These are phyloP conservation scores for Deroptyus accipitrinus DNA, from an alignment of 2,113 vertebrate species.

Conservation along the genomic window DNA sequence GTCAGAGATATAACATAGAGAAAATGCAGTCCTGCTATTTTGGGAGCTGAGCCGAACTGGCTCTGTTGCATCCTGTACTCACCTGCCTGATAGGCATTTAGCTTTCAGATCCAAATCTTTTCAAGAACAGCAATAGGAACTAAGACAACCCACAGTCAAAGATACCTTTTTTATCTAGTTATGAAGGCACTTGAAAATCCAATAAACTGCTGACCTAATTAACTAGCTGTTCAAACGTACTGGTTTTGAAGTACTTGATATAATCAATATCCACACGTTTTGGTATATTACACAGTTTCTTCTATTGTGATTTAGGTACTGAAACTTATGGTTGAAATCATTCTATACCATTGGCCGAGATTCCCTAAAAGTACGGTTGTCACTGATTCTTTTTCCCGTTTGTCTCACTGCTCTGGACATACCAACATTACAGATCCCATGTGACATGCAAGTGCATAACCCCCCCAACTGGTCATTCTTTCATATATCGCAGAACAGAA, in stretches of 20 bases:
- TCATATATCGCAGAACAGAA: neutral
- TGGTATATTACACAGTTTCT: neutral
- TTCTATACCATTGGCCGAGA: neutral
- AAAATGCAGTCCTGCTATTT: neutral
- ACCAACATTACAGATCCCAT: neutral
- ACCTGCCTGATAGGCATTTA: neutral
- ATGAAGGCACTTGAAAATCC: neutral
- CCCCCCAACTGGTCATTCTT: rapidly evolving
- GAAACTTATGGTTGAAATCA: neutral
- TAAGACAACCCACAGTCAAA: neutral
- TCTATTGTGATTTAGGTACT: neutral
- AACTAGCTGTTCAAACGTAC: neutral
- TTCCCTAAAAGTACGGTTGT: neutral
- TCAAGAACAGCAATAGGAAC: neutral
- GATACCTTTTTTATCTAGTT: neutral
- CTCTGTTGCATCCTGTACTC: neutral
- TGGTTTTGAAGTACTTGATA: neutral
- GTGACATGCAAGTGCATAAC: neutral
- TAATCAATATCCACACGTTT: neutral
- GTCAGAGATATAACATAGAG: neutral
- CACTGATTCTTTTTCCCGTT: neutral
- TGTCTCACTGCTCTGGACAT: neutral
- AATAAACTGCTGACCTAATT: neutral
- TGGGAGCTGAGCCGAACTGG: neutral
- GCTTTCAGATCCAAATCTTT: neutral